These are phyloP conservation scores for Corythornis leucogaster DNA, from an alignment of 2,797 vertebrate genomes.

Conservation along the genomic window DNA sequence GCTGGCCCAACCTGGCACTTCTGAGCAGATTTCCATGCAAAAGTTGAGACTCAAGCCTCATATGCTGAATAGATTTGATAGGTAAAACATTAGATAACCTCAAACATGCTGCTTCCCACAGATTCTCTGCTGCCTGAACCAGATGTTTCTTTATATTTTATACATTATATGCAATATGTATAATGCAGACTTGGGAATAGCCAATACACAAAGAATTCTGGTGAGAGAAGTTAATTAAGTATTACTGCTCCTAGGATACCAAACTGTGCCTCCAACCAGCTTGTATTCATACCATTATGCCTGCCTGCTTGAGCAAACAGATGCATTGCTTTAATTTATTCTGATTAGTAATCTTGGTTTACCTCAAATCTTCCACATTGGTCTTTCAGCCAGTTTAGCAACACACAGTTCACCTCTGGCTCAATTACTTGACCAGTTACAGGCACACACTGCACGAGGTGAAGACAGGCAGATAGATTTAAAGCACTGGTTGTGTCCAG, in stretches of 20 bases:
- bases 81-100: neutral
- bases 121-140: neutral
- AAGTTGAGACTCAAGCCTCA: neutral
- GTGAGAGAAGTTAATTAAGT: slow-evolving; percentile 5
- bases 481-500: neutral
- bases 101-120: neutral
- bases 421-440: neutral
- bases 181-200: neutral
- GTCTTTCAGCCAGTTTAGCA: neutral
- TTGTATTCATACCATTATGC: neutral
- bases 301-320: neutral
- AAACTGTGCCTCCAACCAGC: neutral
- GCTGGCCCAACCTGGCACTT: neutral
- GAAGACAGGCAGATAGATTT: neutral
- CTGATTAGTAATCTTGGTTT: neutral
- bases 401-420: neutral
- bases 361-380: neutral
- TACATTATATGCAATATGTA: neutral
- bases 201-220: neutral
- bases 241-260: neutral
- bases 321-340: neutral
- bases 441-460: neutral
- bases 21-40: neutral
- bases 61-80: neutral
- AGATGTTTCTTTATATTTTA: slow-evolving; percentile 1